phyloP scores from a whole-genome alignment of 2,113 vertebrate genomes.

The Hemiprocne comata region DNA sequence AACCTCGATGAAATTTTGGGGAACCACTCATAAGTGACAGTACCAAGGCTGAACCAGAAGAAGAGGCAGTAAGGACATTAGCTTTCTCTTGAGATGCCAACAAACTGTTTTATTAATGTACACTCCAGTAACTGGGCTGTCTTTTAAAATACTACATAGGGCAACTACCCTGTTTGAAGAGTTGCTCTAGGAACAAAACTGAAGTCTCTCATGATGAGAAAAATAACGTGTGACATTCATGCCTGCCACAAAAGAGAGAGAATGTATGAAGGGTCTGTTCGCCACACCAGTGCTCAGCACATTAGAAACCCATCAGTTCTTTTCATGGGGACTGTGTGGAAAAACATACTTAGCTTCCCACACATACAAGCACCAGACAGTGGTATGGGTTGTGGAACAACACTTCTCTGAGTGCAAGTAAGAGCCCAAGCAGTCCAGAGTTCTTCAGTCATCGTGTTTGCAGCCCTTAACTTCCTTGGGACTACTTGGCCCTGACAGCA shows the following conservation, averaged over 20 bases:
- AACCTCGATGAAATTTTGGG: constrained; percentile 97
- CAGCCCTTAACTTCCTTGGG: neutral
- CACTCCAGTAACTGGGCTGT: constrained; percentile 21
- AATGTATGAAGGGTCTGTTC: neutral
- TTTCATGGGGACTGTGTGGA: neutral
- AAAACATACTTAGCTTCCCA: neutral
- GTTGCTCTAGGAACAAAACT: constrained; percentile 24
- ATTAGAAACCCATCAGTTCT: neutral
- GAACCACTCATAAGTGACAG: constrained; percentile 81
- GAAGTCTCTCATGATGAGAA: neutral
- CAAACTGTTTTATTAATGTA: constrained; percentile 21
- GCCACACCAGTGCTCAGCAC: neutral
- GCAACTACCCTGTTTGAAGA: neutral
- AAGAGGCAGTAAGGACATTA: constrained; percentile 38
- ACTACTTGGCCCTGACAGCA: neutral
- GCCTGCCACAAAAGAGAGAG: neutral
- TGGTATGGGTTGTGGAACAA: neutral
- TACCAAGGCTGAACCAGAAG: neutral
- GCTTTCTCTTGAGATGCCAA: constrained; percentile 45
- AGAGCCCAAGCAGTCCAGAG: neutral
- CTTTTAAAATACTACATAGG: neutral
- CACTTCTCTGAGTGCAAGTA: neutral
- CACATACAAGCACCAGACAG: neutral
- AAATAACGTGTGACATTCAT: neutral
- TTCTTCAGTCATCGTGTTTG: neutral